Evolutionary conservation across 1,140 invertebrate genomes (phyloP).

Genomic region (Caenorhabditis latens): DNA sequence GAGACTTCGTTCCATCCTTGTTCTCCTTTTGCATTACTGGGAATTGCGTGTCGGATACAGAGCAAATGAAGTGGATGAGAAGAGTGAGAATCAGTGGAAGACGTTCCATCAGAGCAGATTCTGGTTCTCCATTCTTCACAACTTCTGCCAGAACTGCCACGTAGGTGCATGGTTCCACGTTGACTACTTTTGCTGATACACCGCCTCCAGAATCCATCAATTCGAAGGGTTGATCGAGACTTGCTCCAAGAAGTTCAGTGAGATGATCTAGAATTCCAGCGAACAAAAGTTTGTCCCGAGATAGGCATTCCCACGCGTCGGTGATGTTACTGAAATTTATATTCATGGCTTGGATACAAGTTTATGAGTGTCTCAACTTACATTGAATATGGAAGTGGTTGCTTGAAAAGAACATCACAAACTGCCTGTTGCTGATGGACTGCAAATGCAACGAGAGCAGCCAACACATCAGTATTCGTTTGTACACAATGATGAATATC

Average conservation of each 20-base stretch:
- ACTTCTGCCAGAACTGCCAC: constrained; percentile 72
- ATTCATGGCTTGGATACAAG: background rate
- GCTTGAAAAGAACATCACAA: constrained; percentile 74
- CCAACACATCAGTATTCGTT: constrained; percentile 75
- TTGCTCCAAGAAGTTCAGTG: constrained; percentile 68
- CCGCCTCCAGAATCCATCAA: constrained; percentile 70
- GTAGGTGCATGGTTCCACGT: constrained; percentile 69
- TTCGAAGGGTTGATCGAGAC: constrained; percentile 63
- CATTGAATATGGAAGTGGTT: constrained; percentile 73
- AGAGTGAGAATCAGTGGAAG: constrained; percentile 70
- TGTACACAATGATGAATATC: constrained; percentile 71
- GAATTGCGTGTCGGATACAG: constrained; percentile 74
- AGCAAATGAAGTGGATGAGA: constrained; percentile 68
- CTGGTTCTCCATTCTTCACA: constrained; percentile 74
- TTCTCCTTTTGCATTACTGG: constrained; percentile 68
- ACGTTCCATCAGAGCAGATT: constrained; percentile 70
- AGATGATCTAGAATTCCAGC: constrained; percentile 71
- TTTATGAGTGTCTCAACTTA: background rate
- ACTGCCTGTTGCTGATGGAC: constrained; percentile 71
- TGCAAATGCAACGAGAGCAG: constrained; percentile 73
- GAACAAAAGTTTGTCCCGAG: constrained; percentile 71
- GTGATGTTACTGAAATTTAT: constrained; percentile 64
- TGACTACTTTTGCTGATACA: constrained; percentile 71
- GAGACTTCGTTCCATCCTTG: constrained; percentile 63
- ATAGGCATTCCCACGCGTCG: constrained; percentile 73